Evolutionary conservation across 35 echinoderm and acorn worm genomes (phyloP).

Genomic region (Hemicentrotus pulcherrimus): DNA sequence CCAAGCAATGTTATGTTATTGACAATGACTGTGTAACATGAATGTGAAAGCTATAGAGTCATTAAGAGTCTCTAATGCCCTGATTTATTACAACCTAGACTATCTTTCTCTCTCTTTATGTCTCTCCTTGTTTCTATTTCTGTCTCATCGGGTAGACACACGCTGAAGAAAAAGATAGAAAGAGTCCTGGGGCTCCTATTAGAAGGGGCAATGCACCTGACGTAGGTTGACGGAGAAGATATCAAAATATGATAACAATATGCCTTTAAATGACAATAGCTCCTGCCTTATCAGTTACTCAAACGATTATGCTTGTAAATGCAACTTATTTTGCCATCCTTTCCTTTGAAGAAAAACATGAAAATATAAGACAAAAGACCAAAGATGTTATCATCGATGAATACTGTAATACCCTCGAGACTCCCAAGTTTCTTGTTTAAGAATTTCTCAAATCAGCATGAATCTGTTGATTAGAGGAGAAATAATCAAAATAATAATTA

Average conservation of each 20-base stretch:
- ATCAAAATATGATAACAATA: neutral
- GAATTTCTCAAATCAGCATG: no score
- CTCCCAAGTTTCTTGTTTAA: no score
- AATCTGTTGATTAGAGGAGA: no score
- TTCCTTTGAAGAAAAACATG: no score
- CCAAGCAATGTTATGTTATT: constrained; percentile 19
- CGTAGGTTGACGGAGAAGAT: neutral
- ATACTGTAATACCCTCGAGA: no score
- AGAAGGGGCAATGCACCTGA: neutral
- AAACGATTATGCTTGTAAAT: no score
- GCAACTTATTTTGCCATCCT: no score
- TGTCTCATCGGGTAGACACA: neutral
- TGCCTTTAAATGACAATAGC: no score
- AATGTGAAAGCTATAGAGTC: neutral
- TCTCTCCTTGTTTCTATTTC: neutral
- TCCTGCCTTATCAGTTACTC: no score
- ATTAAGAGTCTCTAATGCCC: neutral
- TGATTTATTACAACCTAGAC: neutral
- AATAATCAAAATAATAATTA: no score
- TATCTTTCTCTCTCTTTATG: neutral
- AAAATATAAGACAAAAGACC: no score
- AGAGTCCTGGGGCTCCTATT: neutral
- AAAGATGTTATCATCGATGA: no score
- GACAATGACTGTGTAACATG: neutral
- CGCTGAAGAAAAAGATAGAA: neutral